Evolutionary conservation across 2,888 invertebrate species (phyloP).

Genomic region (Chaetogeoica ovagalla): DNA sequence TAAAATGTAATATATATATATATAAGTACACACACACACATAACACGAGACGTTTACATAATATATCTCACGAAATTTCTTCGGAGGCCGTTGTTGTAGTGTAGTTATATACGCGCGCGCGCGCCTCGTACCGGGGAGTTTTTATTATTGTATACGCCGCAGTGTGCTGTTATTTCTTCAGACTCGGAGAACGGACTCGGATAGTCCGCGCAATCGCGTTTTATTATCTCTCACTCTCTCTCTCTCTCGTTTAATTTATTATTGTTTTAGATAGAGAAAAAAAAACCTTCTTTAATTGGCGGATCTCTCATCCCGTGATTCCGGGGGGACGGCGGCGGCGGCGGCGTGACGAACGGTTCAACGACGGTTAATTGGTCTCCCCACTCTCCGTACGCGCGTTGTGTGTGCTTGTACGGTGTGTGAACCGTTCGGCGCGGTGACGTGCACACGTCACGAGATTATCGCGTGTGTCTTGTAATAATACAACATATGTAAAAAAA

Average conservation of each 20-base stretch:
- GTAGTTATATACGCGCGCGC: not conserved
- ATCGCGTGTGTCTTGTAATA: not conserved
- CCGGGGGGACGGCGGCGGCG: slow-evolving; percentile 19
- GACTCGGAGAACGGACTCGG: too few relatives aligned
- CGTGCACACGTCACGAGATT: slow-evolving; percentile 22
- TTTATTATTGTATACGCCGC: not conserved
- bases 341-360: slow-evolving; percentile 39
- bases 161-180: too few relatives aligned
- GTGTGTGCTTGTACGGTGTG: not conserved
- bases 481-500: not conserved
- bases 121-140: slow-evolving; percentile 27
- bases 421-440: slow-evolving; percentile 1
- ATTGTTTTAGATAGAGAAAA: slow-evolving; percentile 23
- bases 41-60: slow-evolving; percentile 32
- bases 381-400: not conserved
- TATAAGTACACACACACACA: too few relatives aligned
- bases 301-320: slow-evolving; percentile 48
- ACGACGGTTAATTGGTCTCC: slow-evolving; percentile 43
- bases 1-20: slow-evolving; percentile 36
- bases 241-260: slow-evolving; percentile 52
- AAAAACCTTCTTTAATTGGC: slow-evolving; percentile 48
- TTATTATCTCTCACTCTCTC: too few relatives aligned
- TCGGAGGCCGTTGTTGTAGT: not conserved
- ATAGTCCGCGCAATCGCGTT: slow-evolving; percentile 43
- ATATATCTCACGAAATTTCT: slow-evolving; percentile 42